Evolutionary conservation across 2,888 invertebrate species (phyloP).

Genomic region (Synergus gifuensis): DNA sequence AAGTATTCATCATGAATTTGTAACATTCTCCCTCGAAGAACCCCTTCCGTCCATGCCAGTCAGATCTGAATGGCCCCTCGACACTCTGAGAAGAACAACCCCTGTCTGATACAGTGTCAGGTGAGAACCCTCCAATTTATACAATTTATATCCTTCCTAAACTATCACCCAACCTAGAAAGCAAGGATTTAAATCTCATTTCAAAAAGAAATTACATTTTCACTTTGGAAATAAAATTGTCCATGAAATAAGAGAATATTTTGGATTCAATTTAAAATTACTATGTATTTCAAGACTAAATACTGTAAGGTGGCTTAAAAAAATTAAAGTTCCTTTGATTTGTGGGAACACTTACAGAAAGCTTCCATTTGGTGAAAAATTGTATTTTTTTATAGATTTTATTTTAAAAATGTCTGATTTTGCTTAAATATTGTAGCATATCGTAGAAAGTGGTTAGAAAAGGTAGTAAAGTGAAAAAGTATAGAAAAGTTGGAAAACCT

Average conservation of each 20-base stretch:
- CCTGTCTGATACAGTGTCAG: conserved; percentile 77
- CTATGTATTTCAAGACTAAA: neutral
- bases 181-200: neutral
- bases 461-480: no score
- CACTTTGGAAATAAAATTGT: neutral
- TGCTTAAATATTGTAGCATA: no score
- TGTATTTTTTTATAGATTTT: no score
- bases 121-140: conserved; percentile 55
- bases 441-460: no score
- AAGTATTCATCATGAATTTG: conserved; percentile 82
- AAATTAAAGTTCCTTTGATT: neutral
- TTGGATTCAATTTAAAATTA: neutral
- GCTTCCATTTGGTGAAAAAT: no score
- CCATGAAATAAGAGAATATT: neutral
- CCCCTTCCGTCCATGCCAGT: conserved; percentile 77
- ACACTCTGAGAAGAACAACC: conserved; percentile 76
- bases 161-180: neutral
- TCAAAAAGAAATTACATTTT: neutral
- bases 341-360: neutral
- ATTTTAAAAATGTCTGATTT: no score
- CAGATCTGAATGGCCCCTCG: conserved; percentile 77
- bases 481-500: no score
- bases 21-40: conserved; percentile 84
- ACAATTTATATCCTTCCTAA: neutral
- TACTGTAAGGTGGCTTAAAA: no score